phyloP scores from a whole-genome alignment of 2,888 invertebrate genomes.

The Himalopsyche tibetana region DNA sequence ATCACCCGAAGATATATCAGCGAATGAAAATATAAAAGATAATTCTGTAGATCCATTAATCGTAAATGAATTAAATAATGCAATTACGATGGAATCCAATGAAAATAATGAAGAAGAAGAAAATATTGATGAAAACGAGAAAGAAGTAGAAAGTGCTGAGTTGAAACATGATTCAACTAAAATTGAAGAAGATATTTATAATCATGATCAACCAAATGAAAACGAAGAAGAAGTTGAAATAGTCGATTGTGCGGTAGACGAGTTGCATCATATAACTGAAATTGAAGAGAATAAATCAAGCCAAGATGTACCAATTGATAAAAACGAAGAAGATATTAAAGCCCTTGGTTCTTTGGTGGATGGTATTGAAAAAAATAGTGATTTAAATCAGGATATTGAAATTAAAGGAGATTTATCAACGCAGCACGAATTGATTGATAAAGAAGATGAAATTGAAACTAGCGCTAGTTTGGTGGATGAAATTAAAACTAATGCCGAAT shows the following conservation, averaged over 20 bases:
- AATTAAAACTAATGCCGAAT: not conserved
- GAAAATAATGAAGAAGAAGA: constrained; percentile 31
- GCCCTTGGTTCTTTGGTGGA: not conserved
- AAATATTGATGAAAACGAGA: constrained; percentile 5
- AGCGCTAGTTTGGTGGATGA: not conserved
- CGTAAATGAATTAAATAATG: not conserved
- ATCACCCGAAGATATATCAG: not conserved
- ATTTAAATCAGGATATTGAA: not conserved
- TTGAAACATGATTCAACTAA: not conserved
- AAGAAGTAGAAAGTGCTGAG: not conserved
- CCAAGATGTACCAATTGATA: not conserved
- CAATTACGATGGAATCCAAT: not conserved
- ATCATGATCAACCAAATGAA: not conserved
- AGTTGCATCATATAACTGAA: not conserved
- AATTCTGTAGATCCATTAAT: not conserved
- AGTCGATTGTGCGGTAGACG: not conserved
- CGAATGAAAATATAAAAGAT: not conserved
- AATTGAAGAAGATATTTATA: not conserved
- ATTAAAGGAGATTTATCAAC: constrained; percentile 1
- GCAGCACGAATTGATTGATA: not conserved
- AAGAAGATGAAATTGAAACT: not conserved
- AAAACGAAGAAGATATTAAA: not conserved
- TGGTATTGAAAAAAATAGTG: not conserved
- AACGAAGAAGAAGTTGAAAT: not conserved
- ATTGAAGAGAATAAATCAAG: not conserved